Conservation (phyloP, 2,888 invertebrate species). For the Aphidius colemani region DNA sequence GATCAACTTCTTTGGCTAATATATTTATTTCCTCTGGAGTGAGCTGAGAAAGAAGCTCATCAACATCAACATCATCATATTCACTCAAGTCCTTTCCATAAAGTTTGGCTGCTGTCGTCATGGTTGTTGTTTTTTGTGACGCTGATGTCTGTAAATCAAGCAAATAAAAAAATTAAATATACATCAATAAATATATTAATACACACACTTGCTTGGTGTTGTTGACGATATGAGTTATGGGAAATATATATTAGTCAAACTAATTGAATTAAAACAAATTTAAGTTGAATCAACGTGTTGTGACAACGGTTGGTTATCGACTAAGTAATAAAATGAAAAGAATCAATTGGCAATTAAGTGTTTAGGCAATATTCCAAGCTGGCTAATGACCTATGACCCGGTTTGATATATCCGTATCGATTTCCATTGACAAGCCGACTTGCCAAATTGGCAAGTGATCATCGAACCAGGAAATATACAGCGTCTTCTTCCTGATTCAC, state of each 20-base stretch:
- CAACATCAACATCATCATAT: slow-evolving; percentile 95
- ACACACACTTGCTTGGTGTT: too few species aligned
- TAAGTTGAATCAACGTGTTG: too few species aligned
- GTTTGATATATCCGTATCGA: slow-evolving; percentile 48
- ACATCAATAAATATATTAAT: too few species aligned
- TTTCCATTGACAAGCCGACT: slow-evolving; percentile 55
- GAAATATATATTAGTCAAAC: too few species aligned
- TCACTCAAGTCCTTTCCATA: slow-evolving; percentile 88
- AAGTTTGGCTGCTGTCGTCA: slow-evolving; percentile 87
- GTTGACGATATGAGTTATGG: too few species aligned
- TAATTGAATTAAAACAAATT: too few species aligned
- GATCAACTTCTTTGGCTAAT: slow-evolving; percentile 98
- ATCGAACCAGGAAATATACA: slow-evolving; percentile 14
- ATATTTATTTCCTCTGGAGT: slow-evolving; percentile 95
- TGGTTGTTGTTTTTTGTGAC: slow-evolving; percentile 84
- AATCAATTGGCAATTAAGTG: slow-evolving; percentile 39
- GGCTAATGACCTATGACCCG: slow-evolving; percentile 55
- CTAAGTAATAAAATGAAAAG: slow-evolving; percentile 27
- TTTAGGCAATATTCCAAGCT: slow-evolving; percentile 52
- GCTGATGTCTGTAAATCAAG: slow-evolving; percentile 79
- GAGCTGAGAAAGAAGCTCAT: slow-evolving; percentile 89
- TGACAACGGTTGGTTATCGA: not conserved
- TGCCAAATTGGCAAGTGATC: slow-evolving; percentile 44
- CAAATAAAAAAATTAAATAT: not conserved
- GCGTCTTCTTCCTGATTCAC: not conserved